These are phyloP conservation scores for Zaprionus vittiger DNA, from an alignment of 1,140 invertebrate genomes.

Conservation along the genomic window DNA sequence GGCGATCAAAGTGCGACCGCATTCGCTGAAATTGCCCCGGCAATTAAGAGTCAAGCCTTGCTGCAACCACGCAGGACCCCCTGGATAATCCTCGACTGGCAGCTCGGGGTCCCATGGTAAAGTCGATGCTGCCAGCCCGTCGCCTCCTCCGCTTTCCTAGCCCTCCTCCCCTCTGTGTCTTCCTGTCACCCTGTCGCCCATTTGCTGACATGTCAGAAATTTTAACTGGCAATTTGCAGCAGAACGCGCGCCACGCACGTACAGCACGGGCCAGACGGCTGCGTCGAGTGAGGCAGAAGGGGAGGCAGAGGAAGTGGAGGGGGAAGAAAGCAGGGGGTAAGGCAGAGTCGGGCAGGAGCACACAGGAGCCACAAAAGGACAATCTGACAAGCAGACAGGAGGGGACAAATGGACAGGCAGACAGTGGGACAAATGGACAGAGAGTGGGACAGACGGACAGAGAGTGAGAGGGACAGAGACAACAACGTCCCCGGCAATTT, in stretches of 20 bases:
- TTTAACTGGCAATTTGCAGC: slow-evolving; percentile 78
- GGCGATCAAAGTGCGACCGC: not conserved
- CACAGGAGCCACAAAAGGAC: slow-evolving; percentile 51
- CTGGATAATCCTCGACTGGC: slow-evolving; percentile 20
- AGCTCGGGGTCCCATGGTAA: slow-evolving; percentile 8
- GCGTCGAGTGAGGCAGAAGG: slow-evolving; percentile 12
- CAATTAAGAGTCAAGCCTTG: not conserved
- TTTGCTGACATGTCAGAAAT: slow-evolving; percentile 79
- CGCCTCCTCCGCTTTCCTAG: not conserved
- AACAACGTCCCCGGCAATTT: slow-evolving; percentile 47
- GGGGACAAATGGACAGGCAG: slow-evolving; percentile 25
- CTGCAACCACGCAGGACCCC: not conserved
- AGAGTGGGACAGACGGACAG: slow-evolving; percentile 24
- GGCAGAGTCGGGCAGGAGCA: not conserved
- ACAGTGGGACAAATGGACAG: slow-evolving; percentile 14
- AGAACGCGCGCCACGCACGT: slow-evolving; percentile 62
- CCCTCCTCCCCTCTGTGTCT: not conserved
- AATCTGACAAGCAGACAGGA: slow-evolving; percentile 32
- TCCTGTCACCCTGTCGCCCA: slow-evolving; percentile 43
- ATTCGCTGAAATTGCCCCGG: not conserved
- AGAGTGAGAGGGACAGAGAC: slow-evolving; percentile 15
- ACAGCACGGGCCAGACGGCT: slow-evolving; percentile 41
- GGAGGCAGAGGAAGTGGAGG: not conserved
- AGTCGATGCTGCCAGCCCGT: slow-evolving; percentile 29
- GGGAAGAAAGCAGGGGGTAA: not conserved